A percentile compares a stretch with the other conserved stretches of the same genome.
Conservation (phyloP, 2,113 vertebrate genomes). For the Merops nubicus region DNA sequence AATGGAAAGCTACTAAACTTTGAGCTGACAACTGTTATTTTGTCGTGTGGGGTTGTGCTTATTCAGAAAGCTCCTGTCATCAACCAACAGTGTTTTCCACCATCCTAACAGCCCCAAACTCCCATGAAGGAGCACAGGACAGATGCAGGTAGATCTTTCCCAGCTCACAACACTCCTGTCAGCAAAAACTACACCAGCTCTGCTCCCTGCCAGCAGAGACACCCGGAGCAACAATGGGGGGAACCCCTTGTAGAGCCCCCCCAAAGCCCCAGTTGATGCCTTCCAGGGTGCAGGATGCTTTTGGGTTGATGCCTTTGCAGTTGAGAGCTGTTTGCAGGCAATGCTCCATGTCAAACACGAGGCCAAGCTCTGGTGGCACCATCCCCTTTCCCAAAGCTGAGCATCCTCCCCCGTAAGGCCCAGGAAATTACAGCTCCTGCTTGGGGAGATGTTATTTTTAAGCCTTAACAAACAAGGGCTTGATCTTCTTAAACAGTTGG, state of each 20-base stretch:
- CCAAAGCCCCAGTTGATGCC: accelerated
- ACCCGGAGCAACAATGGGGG: not conserved
- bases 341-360: accelerated
- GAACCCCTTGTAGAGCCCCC: accelerated
- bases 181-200: not conserved
- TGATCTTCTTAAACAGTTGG: conserved; percentile 23
- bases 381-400: not conserved
- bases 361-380: not conserved
- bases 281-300: not conserved
- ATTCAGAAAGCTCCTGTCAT: accelerated
- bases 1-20: not conserved
- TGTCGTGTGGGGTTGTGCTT: accelerated
- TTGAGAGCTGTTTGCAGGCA: not conserved
- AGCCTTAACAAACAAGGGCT: conserved; percentile 36
- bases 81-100: accelerated
- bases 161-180: not conserved
- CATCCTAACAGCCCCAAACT: not conserved
- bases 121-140: accelerated
- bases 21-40: accelerated
- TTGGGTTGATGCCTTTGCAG: accelerated
- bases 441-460: not conserved
- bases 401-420: not conserved
- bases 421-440: not conserved
- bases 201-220: not conserved
- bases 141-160: not conserved